Evolutionary conservation across 2,888 invertebrate species (phyloP), one percentile per base, ranked within the genome.

Genomic region (Himalopsyche tibetana): DNA sequence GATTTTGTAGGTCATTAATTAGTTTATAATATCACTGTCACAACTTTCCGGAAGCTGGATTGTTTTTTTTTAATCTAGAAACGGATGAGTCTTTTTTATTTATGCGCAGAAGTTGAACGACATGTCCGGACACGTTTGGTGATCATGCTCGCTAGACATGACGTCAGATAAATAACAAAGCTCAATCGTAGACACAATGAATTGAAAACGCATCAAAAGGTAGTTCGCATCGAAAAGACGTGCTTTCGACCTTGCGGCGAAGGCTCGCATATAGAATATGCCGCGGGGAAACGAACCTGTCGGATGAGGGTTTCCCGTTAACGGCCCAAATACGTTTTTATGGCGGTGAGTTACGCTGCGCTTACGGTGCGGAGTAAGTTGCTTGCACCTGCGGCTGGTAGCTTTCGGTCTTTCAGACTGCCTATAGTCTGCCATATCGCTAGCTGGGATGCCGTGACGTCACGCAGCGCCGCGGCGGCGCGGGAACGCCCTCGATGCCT

Each of bases 391-490:
- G 84, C 82, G 82, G 6, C 45, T 51, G 82, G 42, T 51, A 36
- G 55, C 55, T 87, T 83, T 85, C 82, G 80, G 82, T 84, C 81
- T 63, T 79, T 80, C 83, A 84, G 85, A 85, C 83, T 85, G 86
- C 42, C 80, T 83, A 82, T 84, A 55, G 55, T 81, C 84, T 45
- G 82, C 82, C 84, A 82, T 82, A 74, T 56, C 83, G 84, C 63
- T 63, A 45, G 85, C 55, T 56, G 80, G 80, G 42, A 19, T 63
- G 63, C 81, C 45, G 86, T 87, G 88, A 85, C 88, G 87, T 87
- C 87, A 87, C 86, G 69, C 40, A 82, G 87, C 85, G 85, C 82
- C 87, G 87, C 86, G 86, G 87, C 87, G 88, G 87, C 87, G 87
- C 88, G 88, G 86, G 74, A 84, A 86, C 88, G 86, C 87, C 88